phyloP scores from a whole-genome alignment of 1,140 invertebrate genomes.

The Bombus terrestris region DNA sequence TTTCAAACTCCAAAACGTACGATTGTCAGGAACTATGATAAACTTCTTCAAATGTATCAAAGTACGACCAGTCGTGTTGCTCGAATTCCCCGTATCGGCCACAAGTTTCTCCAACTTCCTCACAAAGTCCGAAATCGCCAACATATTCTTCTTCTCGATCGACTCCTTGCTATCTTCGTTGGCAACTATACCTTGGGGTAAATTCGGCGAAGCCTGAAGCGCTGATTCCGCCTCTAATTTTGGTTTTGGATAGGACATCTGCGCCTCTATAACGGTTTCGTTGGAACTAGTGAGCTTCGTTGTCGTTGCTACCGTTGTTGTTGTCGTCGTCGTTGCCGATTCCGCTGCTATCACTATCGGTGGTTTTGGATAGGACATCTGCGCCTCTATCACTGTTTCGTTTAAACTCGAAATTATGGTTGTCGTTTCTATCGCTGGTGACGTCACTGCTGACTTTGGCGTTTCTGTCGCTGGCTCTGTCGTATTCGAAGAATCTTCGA shows the following conservation, averaged over 20 bases:
- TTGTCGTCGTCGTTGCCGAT: neutral
- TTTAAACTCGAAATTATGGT: neutral
- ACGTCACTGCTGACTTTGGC: neutral
- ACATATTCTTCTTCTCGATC: constrained; percentile 49
- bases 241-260: neutral
- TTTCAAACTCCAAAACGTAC: constrained; percentile 22
- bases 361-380: neutral
- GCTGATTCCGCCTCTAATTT: neutral
- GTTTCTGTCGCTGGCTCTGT: neutral
- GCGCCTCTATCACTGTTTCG: neutral
- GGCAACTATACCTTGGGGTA: neutral
- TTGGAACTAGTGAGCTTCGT: neutral
- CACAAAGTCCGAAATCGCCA: constrained; percentile 47
- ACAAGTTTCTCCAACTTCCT: constrained; percentile 45
- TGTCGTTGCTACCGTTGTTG: neutral
- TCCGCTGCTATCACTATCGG: neutral
- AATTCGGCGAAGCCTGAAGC: neutral
- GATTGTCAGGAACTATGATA: constrained; percentile 39
- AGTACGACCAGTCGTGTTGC: neutral
- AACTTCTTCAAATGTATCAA: constrained; percentile 50
- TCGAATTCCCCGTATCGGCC: constrained; percentile 26
- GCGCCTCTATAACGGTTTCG: neutral
- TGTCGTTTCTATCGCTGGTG: neutral
- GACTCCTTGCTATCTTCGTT: neutral
- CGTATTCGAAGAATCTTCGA: neutral